These are phyloP conservation scores for Parasteatoda tepidariorum DNA, from an alignment of 1,140 invertebrate species.

Conservation along the genomic window DNA sequence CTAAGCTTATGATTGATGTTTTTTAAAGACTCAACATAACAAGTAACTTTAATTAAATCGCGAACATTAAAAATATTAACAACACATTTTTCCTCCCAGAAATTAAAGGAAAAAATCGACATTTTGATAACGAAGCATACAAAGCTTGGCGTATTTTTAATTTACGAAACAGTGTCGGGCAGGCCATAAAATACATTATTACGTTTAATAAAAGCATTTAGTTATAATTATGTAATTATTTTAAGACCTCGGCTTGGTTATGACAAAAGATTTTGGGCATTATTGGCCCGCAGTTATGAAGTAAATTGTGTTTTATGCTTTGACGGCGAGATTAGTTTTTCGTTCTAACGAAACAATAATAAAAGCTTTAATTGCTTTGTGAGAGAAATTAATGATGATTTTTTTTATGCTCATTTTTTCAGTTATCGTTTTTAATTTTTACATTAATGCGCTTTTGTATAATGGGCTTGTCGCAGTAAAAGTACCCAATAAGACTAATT, in stretches of 20 bases:
- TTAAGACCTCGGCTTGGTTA: constrained; percentile 28
- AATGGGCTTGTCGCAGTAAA: constrained; percentile 17
- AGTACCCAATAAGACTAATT: constrained; percentile 1
- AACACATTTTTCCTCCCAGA: constrained; percentile 9
- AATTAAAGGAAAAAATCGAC: constrained; percentile 24
- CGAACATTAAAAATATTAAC: constrained; percentile 43
- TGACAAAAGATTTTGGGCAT: constrained; percentile 37
- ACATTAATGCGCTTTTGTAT: constrained; percentile 15
- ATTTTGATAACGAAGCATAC: background rate
- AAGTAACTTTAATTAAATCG: constrained; percentile 52
- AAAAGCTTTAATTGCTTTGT: constrained; percentile 35
- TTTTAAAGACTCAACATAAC: constrained; percentile 18
- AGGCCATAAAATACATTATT: constrained; percentile 45
- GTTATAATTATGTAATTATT: constrained; percentile 58
- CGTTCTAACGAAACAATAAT: constrained; percentile 21
- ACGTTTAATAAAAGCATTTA: constrained; percentile 53
- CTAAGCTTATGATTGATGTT: constrained; percentile 22
- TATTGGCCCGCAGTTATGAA: background rate
- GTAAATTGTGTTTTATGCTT: constrained; percentile 44
- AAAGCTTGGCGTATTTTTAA: constrained; percentile 11
- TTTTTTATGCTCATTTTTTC: constrained; percentile 1
- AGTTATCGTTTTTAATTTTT: constrained; percentile 49
- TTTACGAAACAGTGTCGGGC: constrained; percentile 40
- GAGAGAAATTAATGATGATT: constrained; percentile 26
- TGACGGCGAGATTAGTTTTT: constrained; percentile 7